Percentiles rank a stretch among this genome's conserved stretches.
Conservation (phyloP, 2,113 vertebrate genomes). For the Coregonus clupeaformis region DNA sequence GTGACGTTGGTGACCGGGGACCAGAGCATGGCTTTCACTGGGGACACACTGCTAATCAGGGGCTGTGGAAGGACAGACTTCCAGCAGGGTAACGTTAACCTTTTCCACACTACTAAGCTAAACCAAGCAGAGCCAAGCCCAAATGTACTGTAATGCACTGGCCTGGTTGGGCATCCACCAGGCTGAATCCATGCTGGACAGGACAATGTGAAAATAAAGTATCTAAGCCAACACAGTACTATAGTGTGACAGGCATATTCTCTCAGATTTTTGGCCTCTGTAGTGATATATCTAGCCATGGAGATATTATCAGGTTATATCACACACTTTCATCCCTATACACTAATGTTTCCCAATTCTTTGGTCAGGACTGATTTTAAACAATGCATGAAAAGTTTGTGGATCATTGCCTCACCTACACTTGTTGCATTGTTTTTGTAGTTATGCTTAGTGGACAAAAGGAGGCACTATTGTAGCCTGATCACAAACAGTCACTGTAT, state of each 20-base stretch:
- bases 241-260: background rate
- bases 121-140: too few species aligned
- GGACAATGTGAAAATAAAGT: too few species aligned
- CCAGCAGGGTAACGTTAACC: conserved; percentile 78
- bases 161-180: too few species aligned
- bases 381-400: background rate
- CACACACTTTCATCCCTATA: background rate
- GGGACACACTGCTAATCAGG: conserved; percentile 84
- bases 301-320: background rate
- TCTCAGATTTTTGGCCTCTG: too few species aligned
- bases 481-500: too few species aligned
- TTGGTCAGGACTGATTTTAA: background rate
- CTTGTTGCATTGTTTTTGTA: conserved; percentile 6
- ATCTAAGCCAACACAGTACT: too few species aligned
- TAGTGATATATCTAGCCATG: background rate
- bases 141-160: too few species aligned
- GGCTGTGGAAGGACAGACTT: conserved; percentile 91
- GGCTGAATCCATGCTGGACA: too few species aligned
- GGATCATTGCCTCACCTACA: too few species aligned
- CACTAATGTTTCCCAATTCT: background rate
- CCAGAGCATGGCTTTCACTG: conserved; percentile 85
- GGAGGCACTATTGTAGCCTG: conserved; percentile 27
- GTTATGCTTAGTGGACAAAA: conserved; percentile 23
- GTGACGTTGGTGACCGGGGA: conserved; percentile 78
- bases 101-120: too few species aligned